Base-by-base conservation (phyloP, 2,113 vertebrate genomes). In the Hiodon alosoides region DNA sequence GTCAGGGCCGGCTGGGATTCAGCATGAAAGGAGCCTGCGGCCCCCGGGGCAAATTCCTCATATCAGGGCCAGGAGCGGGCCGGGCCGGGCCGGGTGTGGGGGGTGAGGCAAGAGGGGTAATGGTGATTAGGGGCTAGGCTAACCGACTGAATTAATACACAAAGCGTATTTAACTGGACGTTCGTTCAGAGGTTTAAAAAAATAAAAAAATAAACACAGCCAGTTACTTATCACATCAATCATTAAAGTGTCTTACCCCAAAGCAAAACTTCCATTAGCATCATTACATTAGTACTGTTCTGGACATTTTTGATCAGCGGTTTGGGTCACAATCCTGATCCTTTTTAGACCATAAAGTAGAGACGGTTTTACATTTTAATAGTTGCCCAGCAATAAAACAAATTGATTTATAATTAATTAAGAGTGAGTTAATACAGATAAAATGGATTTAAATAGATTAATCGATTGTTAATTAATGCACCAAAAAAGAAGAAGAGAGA, bases 1-100 rank as follows among this genome's bases (percentile, higher is more conserved):
- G 54, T 55, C 52, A 71, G 69, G 31, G n/a, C 69, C 54, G 52
- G 69, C 67, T 52, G 67, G 67, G 67, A 46, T 52, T 68, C 67
- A 5, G 50, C 65, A 64, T 64, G 17, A 67, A n/a, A 67, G 46
- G 31, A 67, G 65, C 17, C 65, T 47, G 65, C 47, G 5, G 48
- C 59, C 67, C 50, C 48, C 50, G 8, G 13, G 17, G 46, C 64
- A 65, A 10, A 11, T 13, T 52, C 9, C 51, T 51, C 3, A 67
- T 67, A n/a, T 31, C 9, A 54, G 69, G 67, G 3, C 2, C 0
- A 14, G 67, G 67, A 46, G 68, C 50, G 52, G 47, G 1, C 47
- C 3, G 67, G 67, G 47, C 4, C 4, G 60, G 60, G 14, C 6
- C 11, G 6, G 6, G 4, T 3, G 61, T 64, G 6, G 3, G 61